Percentiles rank a stretch among this genome's conserved stretches.
Evolutionary conservation across 2,797 vertebrate species (phyloP).

Genomic region (Sphenopsis melanotis): DNA sequence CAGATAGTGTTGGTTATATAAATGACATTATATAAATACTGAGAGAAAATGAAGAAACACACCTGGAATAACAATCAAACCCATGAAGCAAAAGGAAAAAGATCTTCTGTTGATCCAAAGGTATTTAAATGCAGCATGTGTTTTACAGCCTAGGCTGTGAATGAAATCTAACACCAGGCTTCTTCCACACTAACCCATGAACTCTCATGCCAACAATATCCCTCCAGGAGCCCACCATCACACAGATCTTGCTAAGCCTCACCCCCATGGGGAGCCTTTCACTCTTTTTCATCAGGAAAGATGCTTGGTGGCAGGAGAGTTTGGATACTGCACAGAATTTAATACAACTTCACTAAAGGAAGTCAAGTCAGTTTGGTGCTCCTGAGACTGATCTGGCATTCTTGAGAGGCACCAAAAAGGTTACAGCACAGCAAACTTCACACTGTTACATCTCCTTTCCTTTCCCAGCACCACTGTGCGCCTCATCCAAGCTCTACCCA

Average conservation of each 20-base stretch:
- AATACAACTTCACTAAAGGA: not conserved
- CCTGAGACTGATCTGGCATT: not conserved
- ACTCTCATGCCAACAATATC: not conserved
- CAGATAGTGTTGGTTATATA: not conserved
- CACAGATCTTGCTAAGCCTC: not conserved
- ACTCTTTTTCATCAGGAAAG: not conserved
- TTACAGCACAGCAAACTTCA: not conserved
- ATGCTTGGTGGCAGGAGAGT: not conserved
- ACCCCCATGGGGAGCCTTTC: not conserved
- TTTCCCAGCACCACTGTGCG: not conserved
- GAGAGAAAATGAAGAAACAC: not conserved
- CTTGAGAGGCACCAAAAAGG: not conserved
- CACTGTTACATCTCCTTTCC: not conserved
- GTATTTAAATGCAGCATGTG: not conserved
- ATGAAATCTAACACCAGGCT: not conserved
- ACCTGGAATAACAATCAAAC: constrained; percentile 41
- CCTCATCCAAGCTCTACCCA: not conserved
- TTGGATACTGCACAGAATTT: not conserved
- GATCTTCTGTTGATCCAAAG: not conserved
- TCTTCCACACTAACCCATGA: not conserved
- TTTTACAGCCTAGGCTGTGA: not conserved
- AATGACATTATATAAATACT: not conserved
- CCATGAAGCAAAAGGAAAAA: not conserved
- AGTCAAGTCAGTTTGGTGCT: not conserved
- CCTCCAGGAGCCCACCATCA: not conserved